Conservation (phyloP, 2,888 invertebrate genomes). For the Ectemnius lituratus region DNA sequence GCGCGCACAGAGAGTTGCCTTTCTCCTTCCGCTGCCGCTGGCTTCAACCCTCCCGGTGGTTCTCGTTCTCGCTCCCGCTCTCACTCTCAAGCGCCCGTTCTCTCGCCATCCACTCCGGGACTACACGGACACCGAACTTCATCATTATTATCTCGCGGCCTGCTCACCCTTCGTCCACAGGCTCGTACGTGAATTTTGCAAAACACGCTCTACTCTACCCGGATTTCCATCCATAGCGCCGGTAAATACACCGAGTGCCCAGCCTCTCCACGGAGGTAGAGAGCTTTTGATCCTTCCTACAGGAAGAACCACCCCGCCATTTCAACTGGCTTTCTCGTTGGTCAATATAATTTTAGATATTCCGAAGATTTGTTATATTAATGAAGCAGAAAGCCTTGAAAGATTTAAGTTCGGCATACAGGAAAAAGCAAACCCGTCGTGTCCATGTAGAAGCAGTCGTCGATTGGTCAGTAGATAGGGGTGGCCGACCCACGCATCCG, state of each 20-base stretch:
- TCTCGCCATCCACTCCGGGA: conserved; percentile 69
- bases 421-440: conserved; percentile 35
- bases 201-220: conserved; percentile 40
- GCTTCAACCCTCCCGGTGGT: conserved; percentile 65
- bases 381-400: too few relatives aligned
- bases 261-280: too few relatives aligned
- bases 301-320: not conserved
- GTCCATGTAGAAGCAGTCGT: conserved; percentile 48
- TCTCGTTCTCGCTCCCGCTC: too few relatives aligned
- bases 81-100: too few relatives aligned
- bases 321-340: not conserved
- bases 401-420: conserved; percentile 24
- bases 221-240: conserved; percentile 17
- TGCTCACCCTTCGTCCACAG: conserved; percentile 35
- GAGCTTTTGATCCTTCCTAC: too few relatives aligned
- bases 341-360: not conserved
- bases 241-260: too few relatives aligned
- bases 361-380: not conserved
- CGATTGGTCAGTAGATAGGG: conserved; percentile 75
- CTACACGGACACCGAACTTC: conserved; percentile 76
- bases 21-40: conserved; percentile 69
- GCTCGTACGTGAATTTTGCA: conserved; percentile 57
- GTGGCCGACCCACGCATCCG: conserved; percentile 71
- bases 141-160: conserved; percentile 75
- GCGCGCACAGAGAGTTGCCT: conserved; percentile 68